Percentiles rank a stretch among this genome's conserved stretches.
Evolutionary conservation across 2,113 vertebrate genomes (phyloP).

Genomic region (Tamias sibiricus): DNA sequence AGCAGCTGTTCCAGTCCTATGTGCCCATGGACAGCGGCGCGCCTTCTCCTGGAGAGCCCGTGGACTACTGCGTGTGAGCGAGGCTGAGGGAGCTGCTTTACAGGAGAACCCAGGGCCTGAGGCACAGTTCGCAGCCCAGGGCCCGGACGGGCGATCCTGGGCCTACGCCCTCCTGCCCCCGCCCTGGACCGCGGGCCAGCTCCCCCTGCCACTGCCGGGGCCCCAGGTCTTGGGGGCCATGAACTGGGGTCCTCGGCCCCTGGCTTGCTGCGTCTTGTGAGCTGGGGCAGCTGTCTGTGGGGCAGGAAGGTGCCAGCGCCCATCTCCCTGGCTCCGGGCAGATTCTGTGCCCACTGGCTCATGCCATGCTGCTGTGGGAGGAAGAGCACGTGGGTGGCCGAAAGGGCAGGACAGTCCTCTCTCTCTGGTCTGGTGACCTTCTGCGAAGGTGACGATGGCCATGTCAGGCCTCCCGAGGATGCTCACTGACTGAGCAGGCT

Average conservation of each 20-base stretch:
- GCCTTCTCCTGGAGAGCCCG: slow-evolving; percentile 64
- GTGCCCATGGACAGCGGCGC: slow-evolving; percentile 74
- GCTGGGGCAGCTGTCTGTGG: not conserved
- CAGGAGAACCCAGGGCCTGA: slow-evolving; percentile 26
- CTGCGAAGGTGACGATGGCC: not conserved
- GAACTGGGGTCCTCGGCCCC: rapidly evolving
- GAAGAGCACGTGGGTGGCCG: not conserved
- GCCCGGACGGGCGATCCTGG: rapidly evolving
- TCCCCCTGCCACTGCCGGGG: not conserved
- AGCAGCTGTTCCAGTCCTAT: slow-evolving; percentile 79
- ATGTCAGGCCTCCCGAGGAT: no score
- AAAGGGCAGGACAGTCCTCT: no score
- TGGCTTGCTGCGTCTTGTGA: rapidly evolving
- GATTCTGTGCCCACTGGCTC: not conserved
- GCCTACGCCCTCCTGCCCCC: rapidly evolving
- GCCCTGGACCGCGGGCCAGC: not conserved
- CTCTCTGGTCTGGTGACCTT: not conserved
- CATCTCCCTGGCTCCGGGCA: not conserved
- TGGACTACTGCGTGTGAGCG: slow-evolving; percentile 41
- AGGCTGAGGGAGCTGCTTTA: not conserved
- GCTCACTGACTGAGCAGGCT: not conserved
- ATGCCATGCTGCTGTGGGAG: rapidly evolving
- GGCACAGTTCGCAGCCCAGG: not conserved
- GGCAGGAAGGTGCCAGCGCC: not conserved
- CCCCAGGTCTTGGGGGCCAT: rapidly evolving